phyloP scores from a whole-genome alignment of 2,888 invertebrate genomes.

The Tiliacea citrago region DNA sequence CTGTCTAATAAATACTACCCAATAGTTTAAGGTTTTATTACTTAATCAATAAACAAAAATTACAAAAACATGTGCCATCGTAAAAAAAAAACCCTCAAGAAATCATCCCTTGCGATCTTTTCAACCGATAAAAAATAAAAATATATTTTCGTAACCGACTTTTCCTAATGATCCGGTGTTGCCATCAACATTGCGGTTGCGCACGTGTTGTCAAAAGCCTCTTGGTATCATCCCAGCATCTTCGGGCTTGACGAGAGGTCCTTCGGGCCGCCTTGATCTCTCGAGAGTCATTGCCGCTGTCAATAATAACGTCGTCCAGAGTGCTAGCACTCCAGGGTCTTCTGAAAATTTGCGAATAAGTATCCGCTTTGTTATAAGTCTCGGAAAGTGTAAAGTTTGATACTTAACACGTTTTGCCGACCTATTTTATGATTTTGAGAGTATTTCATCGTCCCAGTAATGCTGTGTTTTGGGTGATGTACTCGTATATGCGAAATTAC shows the following conservation, averaged over 20 bases:
- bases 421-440: conserved; percentile 25
- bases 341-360: conserved; percentile 60
- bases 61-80: background rate
- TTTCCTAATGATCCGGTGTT: conserved; percentile 56
- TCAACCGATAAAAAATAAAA: conserved; percentile 15
- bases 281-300: conserved; percentile 72
- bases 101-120: background rate
- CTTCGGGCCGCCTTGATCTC: conserved; percentile 71
- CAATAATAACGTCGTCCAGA: conserved; percentile 73
- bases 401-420: conserved; percentile 21
- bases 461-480: background rate
- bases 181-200: conserved; percentile 40
- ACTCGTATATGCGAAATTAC: too few relatives aligned
- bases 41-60: background rate
- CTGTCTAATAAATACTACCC: too few relatives aligned
- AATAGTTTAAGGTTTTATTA: background rate
- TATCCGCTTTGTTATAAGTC: conserved; percentile 62
- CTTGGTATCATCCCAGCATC: conserved; percentile 51
- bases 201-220: conserved; percentile 63
- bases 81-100: background rate
- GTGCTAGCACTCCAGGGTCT: conserved; percentile 48
- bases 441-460: background rate
- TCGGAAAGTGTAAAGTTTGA: conserved; percentile 37
- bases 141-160: conserved; percentile 16
- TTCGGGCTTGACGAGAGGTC: conserved; percentile 56